Base-by-base conservation (phyloP, 2,888 invertebrate genomes). In the Watsonalla cultraria region DNA sequence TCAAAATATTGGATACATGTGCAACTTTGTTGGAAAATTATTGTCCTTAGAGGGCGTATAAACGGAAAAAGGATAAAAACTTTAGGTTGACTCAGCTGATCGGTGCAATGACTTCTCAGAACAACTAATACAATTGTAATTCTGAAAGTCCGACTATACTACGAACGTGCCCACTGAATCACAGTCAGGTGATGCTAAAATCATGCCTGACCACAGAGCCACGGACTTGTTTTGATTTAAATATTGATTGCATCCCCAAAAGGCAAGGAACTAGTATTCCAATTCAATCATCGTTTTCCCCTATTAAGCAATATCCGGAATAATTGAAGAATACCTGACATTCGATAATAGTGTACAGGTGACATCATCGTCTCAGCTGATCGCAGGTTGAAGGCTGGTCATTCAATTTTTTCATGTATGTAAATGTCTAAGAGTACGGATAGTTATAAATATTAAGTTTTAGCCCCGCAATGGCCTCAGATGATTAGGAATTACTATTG, bases 281-380 rank as follows among this genome's bases (percentile, higher is more conserved):
- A 24, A 24, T 24, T 24, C 24, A 24, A 24, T 24, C 24, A 24
- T 24, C 1, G 24, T 24, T 49, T 14, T n/a, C 7, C 14, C 14
- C 14, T 11, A 8, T 37, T 9, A 14, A 14, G 11, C 8, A 14
- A 37, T 15, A 35, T 15, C 15, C 37, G n/a, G 37, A 49, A 49
- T 37, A 39, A 49, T 49, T 14, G 13, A 49, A 63, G 53, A 65
- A 68, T 78, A 77, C 74, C 74, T 81, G 83, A 82, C 73, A 80
- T 78, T 79, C 61, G 64, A 75, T 74, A 77, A 73, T 72, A 70
- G 61, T 59, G 55, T 55, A 61, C 57, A 56, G 59, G 79, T 89
- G 88, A 89, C 81, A 84, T 89, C 89, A 89, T 65, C 65, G 65
- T 65, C 80, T 72, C 87, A 87, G 88, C 86, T 88, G 88, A 82